A percentile compares a stretch with the other conserved stretches of the same genome.
Evolutionary conservation across 2,888 invertebrate species (phyloP).

Genomic region (Agriotes lineatus): DNA sequence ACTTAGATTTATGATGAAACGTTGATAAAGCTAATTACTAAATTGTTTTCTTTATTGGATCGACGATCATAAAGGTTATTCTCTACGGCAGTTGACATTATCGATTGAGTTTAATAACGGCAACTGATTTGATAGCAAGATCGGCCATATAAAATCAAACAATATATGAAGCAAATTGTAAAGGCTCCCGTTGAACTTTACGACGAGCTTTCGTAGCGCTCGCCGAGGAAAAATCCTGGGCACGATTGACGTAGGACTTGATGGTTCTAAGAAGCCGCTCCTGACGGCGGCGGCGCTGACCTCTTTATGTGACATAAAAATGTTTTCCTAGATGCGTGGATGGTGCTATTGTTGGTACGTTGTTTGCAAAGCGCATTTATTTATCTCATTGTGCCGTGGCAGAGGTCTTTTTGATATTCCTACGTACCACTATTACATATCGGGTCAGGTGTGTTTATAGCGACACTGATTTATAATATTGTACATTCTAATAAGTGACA

Average conservation of each 20-base stretch:
- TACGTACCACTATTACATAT: conserved; percentile 38
- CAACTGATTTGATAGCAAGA: too few relatives aligned
- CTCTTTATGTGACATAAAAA: conserved; percentile 43
- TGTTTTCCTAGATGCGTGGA: conserved; percentile 37
- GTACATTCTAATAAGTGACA: conserved; percentile 19
- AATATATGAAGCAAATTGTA: not conserved
- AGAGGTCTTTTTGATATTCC: conserved; percentile 39
- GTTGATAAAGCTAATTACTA: too few relatives aligned
- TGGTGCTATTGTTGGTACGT: conserved; percentile 41
- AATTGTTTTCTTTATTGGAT: too few relatives aligned
- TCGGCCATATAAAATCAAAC: not conserved
- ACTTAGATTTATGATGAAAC: too few relatives aligned
- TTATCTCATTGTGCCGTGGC: conserved; percentile 26
- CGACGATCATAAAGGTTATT: too few relatives aligned
- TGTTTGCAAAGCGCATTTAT: conserved; percentile 37
- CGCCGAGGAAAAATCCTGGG: conserved; percentile 23
- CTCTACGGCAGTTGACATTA: too few relatives aligned
- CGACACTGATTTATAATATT: conserved; percentile 37
- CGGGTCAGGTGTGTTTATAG: conserved; percentile 33
- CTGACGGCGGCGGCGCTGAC: conserved; percentile 45
- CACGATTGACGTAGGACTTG: conserved; percentile 48
- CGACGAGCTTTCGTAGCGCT: conserved; percentile 21
- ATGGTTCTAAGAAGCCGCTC: conserved; percentile 47
- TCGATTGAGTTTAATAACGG: too few relatives aligned
- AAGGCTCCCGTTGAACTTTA: conserved; percentile 14